Base-by-base conservation (phyloP, 1,140 invertebrate genomes). In the Temnothorax curvispinosus region DNA sequence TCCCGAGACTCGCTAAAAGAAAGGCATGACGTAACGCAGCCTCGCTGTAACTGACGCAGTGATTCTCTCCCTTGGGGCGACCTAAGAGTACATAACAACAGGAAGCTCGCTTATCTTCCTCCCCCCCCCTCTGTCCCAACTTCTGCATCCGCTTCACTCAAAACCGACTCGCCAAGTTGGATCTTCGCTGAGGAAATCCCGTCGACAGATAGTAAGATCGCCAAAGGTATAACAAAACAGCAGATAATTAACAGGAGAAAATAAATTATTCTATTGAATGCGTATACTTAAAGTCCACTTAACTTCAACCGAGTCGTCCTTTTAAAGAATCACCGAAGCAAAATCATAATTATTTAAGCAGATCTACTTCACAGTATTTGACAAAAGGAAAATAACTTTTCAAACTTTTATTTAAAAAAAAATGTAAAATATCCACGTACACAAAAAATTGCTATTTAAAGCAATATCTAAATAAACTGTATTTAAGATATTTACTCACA, bases 31-130 rank as follows among this genome's bases (percentile, higher is more conserved):
- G 64, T 69, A 82, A 82, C 80, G 65, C 86, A 74, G 75, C 60
- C 78, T 85, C 47, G 15, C 71, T 71, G 88, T 71, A 87, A 87
- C 78, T 52, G 88, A 88, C 88, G 67, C 87, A 76, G 38, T 85
- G 86, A 89, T 89, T 88, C 81, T 67, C 87, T 67, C 47, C 69
- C 69, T 9, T 0, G 54, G 38, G 78, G 52, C 50, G 54, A 47
- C 47, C 80, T 56, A 76, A 50, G 56, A 62, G 77, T 87, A 85
- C 50, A 38, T 62, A 76, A 76, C 54, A 54, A 52, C 47, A 44
- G 62, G 67, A 56, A 86, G 52, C 35, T 69, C 41, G 58, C 58
- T 82, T 71, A 65, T 86, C 58, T 71, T 65, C 32, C 6, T 58
- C 32, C 9, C 58, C 13, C 52, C 18, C 18, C 18, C 75, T 80